Conservation (phyloP, 2,113 vertebrate species). For the Trematomus loennbergii region DNA sequence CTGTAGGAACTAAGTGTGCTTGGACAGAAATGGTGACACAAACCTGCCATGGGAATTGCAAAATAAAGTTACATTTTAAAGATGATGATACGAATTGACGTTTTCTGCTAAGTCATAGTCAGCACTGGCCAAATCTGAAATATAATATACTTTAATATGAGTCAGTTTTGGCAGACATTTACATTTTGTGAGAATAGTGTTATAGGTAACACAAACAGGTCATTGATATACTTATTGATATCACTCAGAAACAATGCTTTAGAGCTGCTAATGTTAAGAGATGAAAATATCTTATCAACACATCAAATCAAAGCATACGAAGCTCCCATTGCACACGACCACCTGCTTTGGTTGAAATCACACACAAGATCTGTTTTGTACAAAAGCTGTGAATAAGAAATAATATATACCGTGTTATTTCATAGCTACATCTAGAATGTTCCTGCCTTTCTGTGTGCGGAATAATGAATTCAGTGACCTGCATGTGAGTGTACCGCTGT, state of each 20-base stretch:
- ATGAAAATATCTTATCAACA: conserved; percentile 17
- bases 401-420: neutral
- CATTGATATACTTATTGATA: neutral
- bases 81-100: no score
- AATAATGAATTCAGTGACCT: conserved; percentile 5
- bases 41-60: no score
- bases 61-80: no score
- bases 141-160: neutral
- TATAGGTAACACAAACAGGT: neutral
- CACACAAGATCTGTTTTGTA: neutral
- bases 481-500: neutral
- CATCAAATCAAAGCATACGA: conserved; percentile 21
- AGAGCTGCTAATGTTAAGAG: conserved; percentile 7
- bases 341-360: conserved; percentile 50
- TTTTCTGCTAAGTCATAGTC: neutral
- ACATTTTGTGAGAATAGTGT: neutral
- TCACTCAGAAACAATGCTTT: neutral
- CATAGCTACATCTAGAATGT: neutral
- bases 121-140: neutral
- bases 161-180: conserved; percentile 10
- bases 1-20: no score
- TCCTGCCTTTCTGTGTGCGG: neutral
- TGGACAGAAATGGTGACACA: no score
- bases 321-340: conserved; percentile 40
- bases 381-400: conserved; percentile 18